Percentiles rank a stretch among this genome's conserved stretches.
These are phyloP conservation scores for Cyclargus thomasi DNA, from an alignment of 1,140 invertebrate genomes.

Conservation along the genomic window DNA sequence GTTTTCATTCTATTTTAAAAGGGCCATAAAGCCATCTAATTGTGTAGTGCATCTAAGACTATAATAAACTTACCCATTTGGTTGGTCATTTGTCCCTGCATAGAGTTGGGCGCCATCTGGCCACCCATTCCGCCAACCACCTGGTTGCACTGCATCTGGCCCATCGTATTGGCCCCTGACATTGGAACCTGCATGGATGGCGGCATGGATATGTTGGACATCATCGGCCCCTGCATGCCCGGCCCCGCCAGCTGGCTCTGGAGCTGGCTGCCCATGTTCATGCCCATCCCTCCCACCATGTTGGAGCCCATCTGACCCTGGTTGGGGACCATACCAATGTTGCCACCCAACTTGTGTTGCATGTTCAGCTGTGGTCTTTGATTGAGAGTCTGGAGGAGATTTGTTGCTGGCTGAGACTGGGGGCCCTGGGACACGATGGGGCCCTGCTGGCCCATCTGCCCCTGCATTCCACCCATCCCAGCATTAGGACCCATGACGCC, in stretches of 20 bases:
- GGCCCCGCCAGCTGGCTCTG: conserved; percentile 51
- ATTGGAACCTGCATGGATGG: conserved; percentile 60
- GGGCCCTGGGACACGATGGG: conserved; percentile 56
- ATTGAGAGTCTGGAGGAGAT: conserved; percentile 59
- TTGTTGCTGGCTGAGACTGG: conserved; percentile 60
- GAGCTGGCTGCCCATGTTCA: conserved; percentile 57
- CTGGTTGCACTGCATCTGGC: conserved; percentile 60
- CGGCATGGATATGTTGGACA: conserved; percentile 60
- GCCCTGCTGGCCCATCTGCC: conserved; percentile 57
- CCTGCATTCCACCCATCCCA: conserved; percentile 62
- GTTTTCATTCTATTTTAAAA: no score
- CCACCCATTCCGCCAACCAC: conserved; percentile 53
- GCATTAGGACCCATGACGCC: conserved; percentile 73
- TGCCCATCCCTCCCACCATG: conserved; percentile 51
- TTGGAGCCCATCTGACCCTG: conserved; percentile 60
- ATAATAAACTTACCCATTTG: conserved; percentile 54
- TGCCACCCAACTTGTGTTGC: conserved; percentile 52
- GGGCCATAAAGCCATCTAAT: no score
- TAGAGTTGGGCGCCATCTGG: conserved; percentile 58
- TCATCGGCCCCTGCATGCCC: conserved; percentile 60
- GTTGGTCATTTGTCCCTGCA: conserved; percentile 59
- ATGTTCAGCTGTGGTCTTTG: conserved; percentile 64
- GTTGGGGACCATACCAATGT: conserved; percentile 59
- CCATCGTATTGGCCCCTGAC: conserved; percentile 50
- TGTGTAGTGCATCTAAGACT: no score